Evolutionary conservation across 2,888 invertebrate species (phyloP).

Genomic region (Acronicta aceris): DNA sequence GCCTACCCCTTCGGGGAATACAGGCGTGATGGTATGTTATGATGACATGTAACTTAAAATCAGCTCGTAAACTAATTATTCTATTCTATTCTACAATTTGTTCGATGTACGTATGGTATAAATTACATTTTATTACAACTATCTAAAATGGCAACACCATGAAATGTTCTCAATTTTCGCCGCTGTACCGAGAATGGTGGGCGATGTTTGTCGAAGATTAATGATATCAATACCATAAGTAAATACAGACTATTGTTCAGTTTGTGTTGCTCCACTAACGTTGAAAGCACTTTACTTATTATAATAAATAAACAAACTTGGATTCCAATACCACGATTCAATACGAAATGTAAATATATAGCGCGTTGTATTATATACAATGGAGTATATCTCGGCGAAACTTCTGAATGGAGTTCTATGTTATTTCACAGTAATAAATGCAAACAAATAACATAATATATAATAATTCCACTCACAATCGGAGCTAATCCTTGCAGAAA

Average conservation of each 20-base stretch:
- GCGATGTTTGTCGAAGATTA: conserved; percentile 50
- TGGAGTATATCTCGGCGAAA: not conserved
- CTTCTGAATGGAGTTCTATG: no score
- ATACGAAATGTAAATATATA: conserved; percentile 8
- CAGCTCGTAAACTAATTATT: no score
- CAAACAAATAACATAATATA: no score
- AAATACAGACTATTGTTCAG: conserved; percentile 52
- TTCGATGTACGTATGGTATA: no score
- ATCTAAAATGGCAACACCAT: conserved; percentile 16
- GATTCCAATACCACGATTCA: conserved; percentile 28
- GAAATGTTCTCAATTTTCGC: conserved; percentile 41
- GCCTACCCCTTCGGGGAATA: no score
- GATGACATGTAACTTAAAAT: no score
- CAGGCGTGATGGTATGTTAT: no score
- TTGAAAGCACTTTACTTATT: conserved; percentile 44
- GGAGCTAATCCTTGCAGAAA: no score
- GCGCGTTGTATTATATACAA: not conserved
- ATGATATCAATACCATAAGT: conserved; percentile 53
- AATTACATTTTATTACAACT: not conserved
- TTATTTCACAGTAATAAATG: no score
- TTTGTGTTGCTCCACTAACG: conserved; percentile 40
- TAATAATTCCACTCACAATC: no score
- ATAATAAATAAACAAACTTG: conserved; percentile 18
- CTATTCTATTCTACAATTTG: no score
- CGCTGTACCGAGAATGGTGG: conserved; percentile 29